Conservation (phyloP, 2,888 invertebrate species). For the Lycaena phlaeas region DNA sequence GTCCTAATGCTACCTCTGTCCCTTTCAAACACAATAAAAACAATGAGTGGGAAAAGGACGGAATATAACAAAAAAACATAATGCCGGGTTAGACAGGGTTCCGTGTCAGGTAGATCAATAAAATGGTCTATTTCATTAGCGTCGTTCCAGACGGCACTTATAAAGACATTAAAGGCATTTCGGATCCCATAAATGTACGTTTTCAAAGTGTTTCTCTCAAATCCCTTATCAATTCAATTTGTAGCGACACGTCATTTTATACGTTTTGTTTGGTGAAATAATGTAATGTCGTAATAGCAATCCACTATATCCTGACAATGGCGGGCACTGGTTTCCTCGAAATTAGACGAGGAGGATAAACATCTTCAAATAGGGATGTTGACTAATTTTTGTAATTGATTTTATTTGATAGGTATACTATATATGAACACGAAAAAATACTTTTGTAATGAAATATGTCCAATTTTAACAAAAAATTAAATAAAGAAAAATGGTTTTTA, state of each 20-base stretch:
- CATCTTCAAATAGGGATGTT: too few species aligned
- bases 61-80: conserved; percentile 61
- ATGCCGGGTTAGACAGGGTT: conserved; percentile 52
- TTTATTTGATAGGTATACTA: too few species aligned
- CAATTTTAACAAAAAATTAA: too few species aligned
- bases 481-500: too few species aligned
- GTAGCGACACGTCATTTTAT: conserved; percentile 1
- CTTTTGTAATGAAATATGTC: too few species aligned
- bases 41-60: conserved; percentile 29
- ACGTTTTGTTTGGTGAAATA: not conserved
- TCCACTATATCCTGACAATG: too few species aligned
- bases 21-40: conserved; percentile 25
- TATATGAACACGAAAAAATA: too few species aligned
- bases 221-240: conserved; percentile 8
- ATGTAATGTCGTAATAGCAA: too few species aligned
- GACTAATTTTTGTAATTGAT: too few species aligned
- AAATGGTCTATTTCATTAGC: conserved; percentile 64
- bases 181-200: conserved; percentile 29
- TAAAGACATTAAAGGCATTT: conserved; percentile 66
- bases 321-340: too few species aligned
- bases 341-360: too few species aligned
- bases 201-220: conserved; percentile 12
- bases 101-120: conserved; percentile 71
- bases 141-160: conserved; percentile 62
- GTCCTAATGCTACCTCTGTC: conserved; percentile 35